Evolutionary conservation across 2,797 vertebrate species (phyloP).

Genomic region (Phataginus tricuspis): DNA sequence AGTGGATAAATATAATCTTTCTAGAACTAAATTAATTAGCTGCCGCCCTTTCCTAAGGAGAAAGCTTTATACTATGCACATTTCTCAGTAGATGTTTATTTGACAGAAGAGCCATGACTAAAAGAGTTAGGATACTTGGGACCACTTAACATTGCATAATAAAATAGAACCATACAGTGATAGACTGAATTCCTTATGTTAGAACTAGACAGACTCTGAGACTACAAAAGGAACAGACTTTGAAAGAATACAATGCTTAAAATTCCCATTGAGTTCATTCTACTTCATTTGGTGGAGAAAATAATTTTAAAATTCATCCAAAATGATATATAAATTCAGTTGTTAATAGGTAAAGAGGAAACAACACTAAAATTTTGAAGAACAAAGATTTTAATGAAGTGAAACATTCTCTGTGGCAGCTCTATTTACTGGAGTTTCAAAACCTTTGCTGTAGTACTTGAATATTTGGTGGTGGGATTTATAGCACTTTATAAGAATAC

Average conservation of each 20-base stretch:
- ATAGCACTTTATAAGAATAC: not conserved
- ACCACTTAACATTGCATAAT: not conserved
- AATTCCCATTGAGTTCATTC: not conserved
- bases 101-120: constrained; percentile 14
- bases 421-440: not conserved
- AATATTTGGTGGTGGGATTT: not conserved
- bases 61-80: not conserved
- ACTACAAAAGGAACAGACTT: not conserved
- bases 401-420: not conserved
- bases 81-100: constrained; percentile 46
- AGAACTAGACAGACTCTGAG: not conserved
- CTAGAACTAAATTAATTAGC: constrained; percentile 47
- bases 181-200: not conserved
- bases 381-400: not conserved
- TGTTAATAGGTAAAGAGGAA: not conserved
- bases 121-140: not conserved
- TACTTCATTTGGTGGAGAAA: not conserved
- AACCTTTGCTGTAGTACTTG: not conserved
- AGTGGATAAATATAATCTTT: not conserved
- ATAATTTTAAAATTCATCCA: not conserved
- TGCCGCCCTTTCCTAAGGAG: not conserved
- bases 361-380: not conserved
- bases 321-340: not conserved
- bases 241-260: constrained; percentile 4
- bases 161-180: not conserved